Base-by-base conservation (phyloP, 2,797 vertebrate species). In the Coccyzus lansbergi region DNA sequence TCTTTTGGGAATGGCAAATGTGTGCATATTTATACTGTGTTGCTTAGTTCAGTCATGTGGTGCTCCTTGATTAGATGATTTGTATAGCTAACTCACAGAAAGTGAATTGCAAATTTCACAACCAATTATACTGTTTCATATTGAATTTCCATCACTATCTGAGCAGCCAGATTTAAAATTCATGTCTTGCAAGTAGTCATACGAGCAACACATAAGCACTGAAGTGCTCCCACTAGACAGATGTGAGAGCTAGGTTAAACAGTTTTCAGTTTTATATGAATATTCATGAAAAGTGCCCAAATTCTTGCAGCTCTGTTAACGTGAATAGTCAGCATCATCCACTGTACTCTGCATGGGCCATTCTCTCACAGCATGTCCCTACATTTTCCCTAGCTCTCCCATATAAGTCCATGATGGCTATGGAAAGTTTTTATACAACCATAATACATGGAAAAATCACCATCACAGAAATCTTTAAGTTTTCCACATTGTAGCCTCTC, bases 241-340 rank as follows among this genome's bases (percentile, higher is more conserved):
- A 90, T 92, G 88, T 82, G 78, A 92, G 88, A 95, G 92, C 46
- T 5, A 6, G 90, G 95, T 94, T 95, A 93, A 96, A 95, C 64
- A 90, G 93, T 86, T 71, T 95, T 92, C 83, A 7, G 60, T 76
- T 90, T 74, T 40, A 3, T 31, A 55, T 88, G 87, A 94, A 94
- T 95, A 95, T 97, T 94, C 87, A 96, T 95, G 63, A 33, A 28
- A 92, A 84, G 25, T 31, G 7, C 38, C 86, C 36, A 56, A 76
- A 91, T 84, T 88, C 59, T 84, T 84, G 52, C 63, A 74, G 77
- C 59, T 92, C 64, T 38, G 33, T 67, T 90, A 31, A 81, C 88
- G 90, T 2, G 52, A 93, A 60, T 20, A 49, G 55, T 67, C 14
- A 18, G 33, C 62, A 24, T 53, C 85, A 84, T 69, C 76, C 67